Base-by-base conservation (phyloP, 2,113 vertebrate species). In the Macrotus californicus region DNA sequence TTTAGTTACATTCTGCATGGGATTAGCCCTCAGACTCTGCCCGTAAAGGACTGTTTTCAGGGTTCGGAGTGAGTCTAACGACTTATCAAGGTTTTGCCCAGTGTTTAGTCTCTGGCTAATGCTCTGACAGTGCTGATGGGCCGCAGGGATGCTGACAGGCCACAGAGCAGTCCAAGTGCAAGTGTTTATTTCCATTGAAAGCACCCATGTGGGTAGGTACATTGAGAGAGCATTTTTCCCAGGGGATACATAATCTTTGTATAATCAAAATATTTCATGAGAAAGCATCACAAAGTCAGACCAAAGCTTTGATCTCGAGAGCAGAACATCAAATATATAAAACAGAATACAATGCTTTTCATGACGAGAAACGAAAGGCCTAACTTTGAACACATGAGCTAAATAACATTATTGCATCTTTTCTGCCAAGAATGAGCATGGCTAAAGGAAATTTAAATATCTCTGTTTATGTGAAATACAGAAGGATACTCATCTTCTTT, bases 21-120 rank as follows among this genome's bases (percentile, higher is more conserved):
- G 46, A 61, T 46, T 83, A 75, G 8, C 64, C 19, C 24, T 82
- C 21, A 41, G 67, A 93, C 52, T 69, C 89, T 87, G n/a, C 36
- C 76, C 73, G 46, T 83, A 93, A 95, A 80, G 41, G 41, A 61
- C 59, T 4, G 0, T 90, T 86, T 92, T 66, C 77, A 43, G 75
- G 59, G 10, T 70, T 92, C 39, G 70, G 87, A 75, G 70, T 70
- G 54, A 34, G 84, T 50, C 64, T 85, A 69, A 86, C n/a, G n/a
- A n/a, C 88, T 97, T 95, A 95, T 94, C 88, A 93, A 82, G 67
- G 41, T 94, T 91, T 72, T 85, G 56, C 43, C 41, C 56, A 94
- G n/a, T 97, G 96, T 97, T 97, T 97, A 97, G 96, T 97, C 95
- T 96, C 48, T 50, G 34, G 75, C 36, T 94, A 95, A 92, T 79